phyloP scores from a whole-genome alignment of 2,888 invertebrate genomes.

The Ecliptopera silaceata region DNA sequence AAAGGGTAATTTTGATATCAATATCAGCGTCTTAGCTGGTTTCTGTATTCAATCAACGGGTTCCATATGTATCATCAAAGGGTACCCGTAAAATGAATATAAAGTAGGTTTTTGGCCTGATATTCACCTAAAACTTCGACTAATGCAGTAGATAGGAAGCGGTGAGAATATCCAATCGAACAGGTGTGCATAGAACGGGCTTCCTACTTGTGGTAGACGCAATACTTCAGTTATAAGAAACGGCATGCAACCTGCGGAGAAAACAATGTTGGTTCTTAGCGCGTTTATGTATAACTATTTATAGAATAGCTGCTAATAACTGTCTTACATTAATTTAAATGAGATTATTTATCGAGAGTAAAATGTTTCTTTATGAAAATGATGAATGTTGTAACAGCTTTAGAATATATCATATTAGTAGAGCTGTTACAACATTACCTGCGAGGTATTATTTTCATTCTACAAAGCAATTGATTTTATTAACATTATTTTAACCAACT shows the following conservation, averaged over 20 bases:
- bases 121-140: constrained; percentile 72
- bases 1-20: neutral
- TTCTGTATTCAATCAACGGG: neutral
- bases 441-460: neutral
- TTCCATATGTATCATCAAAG: too few species aligned
- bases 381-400: neutral
- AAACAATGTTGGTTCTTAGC: constrained; percentile 20
- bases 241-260: constrained; percentile 86
- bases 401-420: neutral
- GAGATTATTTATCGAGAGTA: neutral
- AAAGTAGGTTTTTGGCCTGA: constrained; percentile 2
- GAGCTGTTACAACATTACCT: neutral
- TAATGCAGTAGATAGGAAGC: constrained; percentile 85
- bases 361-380: neutral
- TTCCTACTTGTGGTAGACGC: constrained; percentile 84
- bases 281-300: constrained; percentile 5
- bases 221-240: constrained; percentile 88
- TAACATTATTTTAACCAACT: neutral
- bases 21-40: constrained; percentile 1
- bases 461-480: neutral
- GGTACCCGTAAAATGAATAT: too few species aligned
- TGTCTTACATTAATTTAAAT: too few species aligned
- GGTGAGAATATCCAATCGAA: constrained; percentile 88
- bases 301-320: too few species aligned
- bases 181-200: constrained; percentile 83